Conservation (phyloP, 2,113 vertebrate genomes). For the Pipa parva region DNA sequence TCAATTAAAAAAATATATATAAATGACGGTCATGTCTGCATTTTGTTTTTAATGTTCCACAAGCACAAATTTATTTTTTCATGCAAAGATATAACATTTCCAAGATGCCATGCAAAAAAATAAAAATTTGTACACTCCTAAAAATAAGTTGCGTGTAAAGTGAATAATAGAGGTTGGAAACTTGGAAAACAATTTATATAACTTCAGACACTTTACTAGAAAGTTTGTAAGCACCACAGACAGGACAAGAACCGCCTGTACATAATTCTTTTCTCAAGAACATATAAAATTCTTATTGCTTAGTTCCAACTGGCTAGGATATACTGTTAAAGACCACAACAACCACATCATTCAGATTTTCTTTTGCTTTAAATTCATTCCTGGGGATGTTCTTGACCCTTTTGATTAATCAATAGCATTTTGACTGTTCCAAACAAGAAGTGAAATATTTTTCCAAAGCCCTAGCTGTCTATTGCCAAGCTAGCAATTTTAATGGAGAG, state of each 20-base stretch:
- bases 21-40: not conserved
- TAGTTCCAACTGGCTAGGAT: constrained; percentile 32
- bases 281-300: constrained; percentile 10
- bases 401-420: not conserved
- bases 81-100: not conserved
- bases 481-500: too few species aligned
- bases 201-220: constrained; percentile 5
- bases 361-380: constrained; percentile 18
- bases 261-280: constrained; percentile 23
- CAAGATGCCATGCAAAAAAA: constrained; percentile 1
- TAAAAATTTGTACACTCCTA: not conserved
- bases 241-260: constrained; percentile 22
- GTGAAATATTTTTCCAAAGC: not conserved
- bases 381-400: constrained; percentile 6
- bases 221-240: constrained; percentile 26
- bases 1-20: constrained; percentile 3
- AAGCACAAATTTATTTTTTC: not conserved
- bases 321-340: constrained; percentile 34
- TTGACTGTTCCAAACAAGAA: not conserved
- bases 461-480: too few species aligned
- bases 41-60: not conserved
- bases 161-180: not conserved
- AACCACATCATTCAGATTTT: constrained; percentile 20
- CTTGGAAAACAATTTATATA: constrained; percentile 13
- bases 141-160: not conserved